A percentile compares a stretch with the other conserved stretches of the same genome.
Evolutionary conservation across 2,797 vertebrate species (phyloP).

Genomic region (Mormyrus hasselquistii): DNA sequence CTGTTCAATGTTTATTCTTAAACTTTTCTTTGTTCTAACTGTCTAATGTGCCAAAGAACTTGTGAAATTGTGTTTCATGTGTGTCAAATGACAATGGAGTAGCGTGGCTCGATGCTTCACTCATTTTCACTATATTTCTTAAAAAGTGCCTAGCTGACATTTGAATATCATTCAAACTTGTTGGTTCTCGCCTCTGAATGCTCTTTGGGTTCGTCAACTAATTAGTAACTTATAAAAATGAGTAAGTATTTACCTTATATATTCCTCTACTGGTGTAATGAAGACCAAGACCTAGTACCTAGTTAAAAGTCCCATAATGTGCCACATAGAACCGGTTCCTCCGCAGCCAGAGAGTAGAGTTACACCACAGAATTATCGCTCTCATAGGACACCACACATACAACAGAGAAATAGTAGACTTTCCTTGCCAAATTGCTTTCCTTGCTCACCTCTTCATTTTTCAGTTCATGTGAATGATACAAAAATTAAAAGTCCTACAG

Average conservation of each 20-base stretch:
- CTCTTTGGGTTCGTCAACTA: background rate
- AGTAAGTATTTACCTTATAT: background rate
- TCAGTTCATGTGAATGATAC: background rate
- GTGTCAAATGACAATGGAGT: background rate
- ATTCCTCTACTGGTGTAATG: background rate
- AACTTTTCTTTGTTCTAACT: background rate
- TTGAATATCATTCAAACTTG: background rate
- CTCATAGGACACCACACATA: background rate
- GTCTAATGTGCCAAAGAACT: background rate
- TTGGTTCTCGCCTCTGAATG: background rate
- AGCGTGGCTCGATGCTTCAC: background rate
- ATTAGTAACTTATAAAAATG: background rate
- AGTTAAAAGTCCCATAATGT: background rate
- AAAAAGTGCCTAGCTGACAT: no score
- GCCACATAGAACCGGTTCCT: background rate
- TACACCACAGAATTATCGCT: background rate
- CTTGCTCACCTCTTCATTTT: background rate
- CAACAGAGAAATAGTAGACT: background rate
- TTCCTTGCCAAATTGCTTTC: background rate
- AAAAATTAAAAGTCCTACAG: background rate
- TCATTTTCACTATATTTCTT: background rate
- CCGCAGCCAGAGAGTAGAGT: background rate
- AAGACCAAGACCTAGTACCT: background rate
- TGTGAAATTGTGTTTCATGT: background rate
- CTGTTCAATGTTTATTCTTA: background rate